phyloP scores from a whole-genome alignment of 2,888 invertebrate genomes.

The Ophion obscuratus region DNA sequence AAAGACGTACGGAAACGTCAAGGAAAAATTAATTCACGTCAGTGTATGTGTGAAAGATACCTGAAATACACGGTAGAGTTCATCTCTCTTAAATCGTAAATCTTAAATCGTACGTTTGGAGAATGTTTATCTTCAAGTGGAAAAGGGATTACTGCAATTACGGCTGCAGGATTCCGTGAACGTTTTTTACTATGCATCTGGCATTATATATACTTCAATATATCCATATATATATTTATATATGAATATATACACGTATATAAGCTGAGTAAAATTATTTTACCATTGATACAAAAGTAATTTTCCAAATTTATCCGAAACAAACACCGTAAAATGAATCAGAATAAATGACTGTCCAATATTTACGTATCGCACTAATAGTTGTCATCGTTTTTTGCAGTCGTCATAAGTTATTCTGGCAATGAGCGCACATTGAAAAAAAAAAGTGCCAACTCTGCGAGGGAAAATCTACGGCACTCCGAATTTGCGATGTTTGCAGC shows the following conservation, averaged over 20 bases:
- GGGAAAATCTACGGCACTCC: slow-evolving; percentile 1
- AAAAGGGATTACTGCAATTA: neutral
- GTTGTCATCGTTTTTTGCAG: neutral
- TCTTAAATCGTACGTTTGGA: neutral
- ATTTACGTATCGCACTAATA: neutral
- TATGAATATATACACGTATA: neutral
- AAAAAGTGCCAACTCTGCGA: neutral
- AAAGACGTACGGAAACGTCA: neutral
- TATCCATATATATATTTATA: neutral
- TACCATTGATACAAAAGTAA: neutral
- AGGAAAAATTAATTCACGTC: slow-evolving; percentile 7
- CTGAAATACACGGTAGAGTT: neutral
- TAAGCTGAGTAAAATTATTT: neutral
- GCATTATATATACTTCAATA: neutral
- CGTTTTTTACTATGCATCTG: no score
- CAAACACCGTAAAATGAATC: neutral
- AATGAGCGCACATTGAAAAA: neutral
- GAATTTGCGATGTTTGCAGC: slow-evolving; percentile 68
- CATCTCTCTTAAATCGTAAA: neutral
- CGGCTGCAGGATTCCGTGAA: neutral
- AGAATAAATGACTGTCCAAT: slow-evolving; percentile 8
- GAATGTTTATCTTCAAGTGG: neutral
- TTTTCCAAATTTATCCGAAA: neutral
- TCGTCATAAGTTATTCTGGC: neutral
- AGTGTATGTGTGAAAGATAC: neutral